Evolutionary conservation across 2,113 vertebrate species (phyloP).

Genomic region (Chrysochloris asiatica): DNA sequence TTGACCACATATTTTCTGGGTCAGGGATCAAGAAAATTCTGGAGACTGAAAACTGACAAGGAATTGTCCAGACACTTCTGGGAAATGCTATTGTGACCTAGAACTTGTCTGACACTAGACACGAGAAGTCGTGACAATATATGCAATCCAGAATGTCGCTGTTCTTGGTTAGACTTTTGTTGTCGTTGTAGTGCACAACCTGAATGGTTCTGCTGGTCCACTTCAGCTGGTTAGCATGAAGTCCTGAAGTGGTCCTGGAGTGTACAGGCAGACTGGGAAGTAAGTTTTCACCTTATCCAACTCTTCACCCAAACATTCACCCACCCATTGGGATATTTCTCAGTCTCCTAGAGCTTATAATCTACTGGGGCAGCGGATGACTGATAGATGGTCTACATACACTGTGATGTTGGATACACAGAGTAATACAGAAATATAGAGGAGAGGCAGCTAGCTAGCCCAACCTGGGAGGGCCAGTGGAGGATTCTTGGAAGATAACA

Average conservation of each 20-base stretch:
- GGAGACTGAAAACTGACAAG: not conserved
- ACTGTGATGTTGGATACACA: not conserved
- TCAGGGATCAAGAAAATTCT: not conserved
- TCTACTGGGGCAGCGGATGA: not conserved
- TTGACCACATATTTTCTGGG: not conserved
- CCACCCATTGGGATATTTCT: not conserved
- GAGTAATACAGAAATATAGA: not conserved
- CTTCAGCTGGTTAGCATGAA: not conserved
- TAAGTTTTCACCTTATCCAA: not conserved
- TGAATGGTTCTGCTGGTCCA: too few relatives aligned
- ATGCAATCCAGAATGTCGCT: accelerated
- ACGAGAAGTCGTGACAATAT: not conserved
- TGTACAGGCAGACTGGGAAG: not conserved
- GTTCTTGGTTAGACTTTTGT: not conserved
- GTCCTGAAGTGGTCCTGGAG: not conserved
- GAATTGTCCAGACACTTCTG: not conserved
- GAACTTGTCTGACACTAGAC: not conserved
- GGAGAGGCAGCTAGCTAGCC: too few relatives aligned
- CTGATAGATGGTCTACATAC: not conserved
- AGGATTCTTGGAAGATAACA: not conserved
- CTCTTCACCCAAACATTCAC: too few relatives aligned
- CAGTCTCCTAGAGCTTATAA: not conserved
- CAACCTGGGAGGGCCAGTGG: not conserved
- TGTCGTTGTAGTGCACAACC: too few relatives aligned
- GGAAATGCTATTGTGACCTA: not conserved